Evolutionary conservation across 2,888 invertebrate species (phyloP), one percentile per base, ranked within the genome.

Genomic region (Heteromyza rotundicornis): DNA sequence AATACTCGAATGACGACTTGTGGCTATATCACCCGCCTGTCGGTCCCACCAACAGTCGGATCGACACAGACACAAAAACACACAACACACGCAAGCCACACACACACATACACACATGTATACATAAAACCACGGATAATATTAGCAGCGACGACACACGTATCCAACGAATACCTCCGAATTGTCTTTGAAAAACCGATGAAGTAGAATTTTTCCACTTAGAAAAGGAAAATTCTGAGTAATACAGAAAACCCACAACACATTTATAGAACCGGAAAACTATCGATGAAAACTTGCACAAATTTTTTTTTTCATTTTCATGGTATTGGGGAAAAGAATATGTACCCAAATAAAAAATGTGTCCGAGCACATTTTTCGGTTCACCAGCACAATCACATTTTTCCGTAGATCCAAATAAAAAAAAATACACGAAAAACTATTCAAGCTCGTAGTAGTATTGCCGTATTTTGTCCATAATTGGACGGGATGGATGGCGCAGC

Each of bases 1-100:
- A 63, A 59, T 59, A 59, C 52, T 44, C 62, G 62, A 63, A 59
- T 56, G 56, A 59, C 62, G 58, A 63, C 62, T 63, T 59, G 56
- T 59, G 32, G 62, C 59, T 51, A 50, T 22, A 47, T 24, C 35
- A n/a, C 32, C 5, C 7, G 32, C 12, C 12, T 5, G 32, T 8
- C 32, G 32, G 32, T 32, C 32, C 7, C 5, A 32, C 5, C 32
- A 12, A 32, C 32, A 8, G 32, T 8, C 5, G 12, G 32, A 8
- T 7, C n/a, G 40, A 40, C 40, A 7, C 40, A 27, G 2, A 53
- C 53, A 32, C 24, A 49, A 14, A 20, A 5, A 24, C 32, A 14
- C 35, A 57, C 62, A 40, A 47, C 52, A 49, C 51, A n/a, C n/a
- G n/a, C n/a, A n/a, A 40, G 24, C 52, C 23, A 24, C 2, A 32